Base-by-base conservation (phyloP, 2,797 vertebrate species). In the Acrocephalus scirpaceus region DNA sequence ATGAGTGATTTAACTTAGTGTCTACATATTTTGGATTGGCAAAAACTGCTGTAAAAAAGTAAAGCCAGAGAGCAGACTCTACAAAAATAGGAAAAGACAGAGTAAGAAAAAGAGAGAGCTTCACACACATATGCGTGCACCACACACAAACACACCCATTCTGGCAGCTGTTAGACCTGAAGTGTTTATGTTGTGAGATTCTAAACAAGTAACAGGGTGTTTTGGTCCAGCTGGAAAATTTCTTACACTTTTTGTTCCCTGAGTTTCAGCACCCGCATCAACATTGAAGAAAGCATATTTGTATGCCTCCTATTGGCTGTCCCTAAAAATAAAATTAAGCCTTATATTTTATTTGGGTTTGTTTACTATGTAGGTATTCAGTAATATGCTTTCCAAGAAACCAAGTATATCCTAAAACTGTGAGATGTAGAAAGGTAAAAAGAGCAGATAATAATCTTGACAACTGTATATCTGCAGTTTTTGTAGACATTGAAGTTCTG, bases 21-120 rank as follows among this genome's bases (percentile, higher is more conserved):
- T 97, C 97, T 94, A 90, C 88, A 92, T 96, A 95, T 97, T 97
- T 97, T 96, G 96, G 96, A 97, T 91, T 93, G 93, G 96, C 90
- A 95, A 96, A 93, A 96, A 95, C 81, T 96, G 53, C 94, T 94
- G 86, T 86, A 95, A 95, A 95, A 92, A 77, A 86, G 14, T 9
- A 78, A 83, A 95, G 90, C 95, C 96, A 97, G 64, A 74, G 78
- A 88, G 81, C 74, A 95, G 92, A 45, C 64, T 57, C 19, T 51
- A 34, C 58, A 91, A 87, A 96, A 96, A 85, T 56, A 93, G 73
- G 81, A 93, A 90, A 77, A 86, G 79, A 82, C 57, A 90, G 82
- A 81, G 79, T 67, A 92, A 95, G 36, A 38, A 32, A 65, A 70
- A 88, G 71, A 71, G 42, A 58, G 70, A 58, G 10, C 81, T 9